Percentiles rank a stretch among this genome's conserved stretches.
phyloP scores from a whole-genome alignment of 2,797 vertebrate genomes.

The Enteromius trimaculatus region DNA sequence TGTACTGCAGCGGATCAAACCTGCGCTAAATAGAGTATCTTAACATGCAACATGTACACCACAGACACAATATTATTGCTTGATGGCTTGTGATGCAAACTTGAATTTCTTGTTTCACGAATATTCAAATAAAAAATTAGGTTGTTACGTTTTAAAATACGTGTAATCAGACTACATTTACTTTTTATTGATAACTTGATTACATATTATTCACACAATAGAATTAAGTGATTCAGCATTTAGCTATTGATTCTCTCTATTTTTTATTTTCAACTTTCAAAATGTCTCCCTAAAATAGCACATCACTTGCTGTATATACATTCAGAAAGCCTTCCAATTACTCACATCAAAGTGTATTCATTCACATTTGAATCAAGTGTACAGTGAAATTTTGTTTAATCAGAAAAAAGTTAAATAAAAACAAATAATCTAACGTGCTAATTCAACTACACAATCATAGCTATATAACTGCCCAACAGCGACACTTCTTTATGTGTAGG shows the following conservation, averaged over 20 bases:
- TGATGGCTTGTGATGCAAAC: background rate
- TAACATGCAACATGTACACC: background rate
- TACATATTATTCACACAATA: background rate
- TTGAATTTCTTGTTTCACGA: too few species aligned
- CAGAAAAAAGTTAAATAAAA: too few species aligned
- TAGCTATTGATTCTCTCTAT: background rate
- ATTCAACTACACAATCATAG: too few species aligned
- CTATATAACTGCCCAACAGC: too few species aligned
- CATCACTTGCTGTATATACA: too few species aligned
- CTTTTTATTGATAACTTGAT: background rate
- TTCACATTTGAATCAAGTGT: too few species aligned
- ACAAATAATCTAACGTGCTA: too few species aligned
- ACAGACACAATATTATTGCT: background rate
- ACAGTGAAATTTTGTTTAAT: too few species aligned
- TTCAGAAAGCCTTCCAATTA: too few species aligned
- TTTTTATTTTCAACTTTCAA: background rate
- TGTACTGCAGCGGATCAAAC: background rate
- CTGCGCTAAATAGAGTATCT: background rate
- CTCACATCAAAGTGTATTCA: too few species aligned
- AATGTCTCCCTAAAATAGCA: background rate
- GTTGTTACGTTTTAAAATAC: background rate
- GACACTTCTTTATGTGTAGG: too few species aligned
- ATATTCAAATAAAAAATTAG: background rate
- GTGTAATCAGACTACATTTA: background rate
- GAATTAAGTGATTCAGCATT: background rate